Percentiles rank a stretch among this genome's conserved stretches.
Conservation (phyloP, 2,888 invertebrate species). For the Yponomeuta cagnagella region DNA sequence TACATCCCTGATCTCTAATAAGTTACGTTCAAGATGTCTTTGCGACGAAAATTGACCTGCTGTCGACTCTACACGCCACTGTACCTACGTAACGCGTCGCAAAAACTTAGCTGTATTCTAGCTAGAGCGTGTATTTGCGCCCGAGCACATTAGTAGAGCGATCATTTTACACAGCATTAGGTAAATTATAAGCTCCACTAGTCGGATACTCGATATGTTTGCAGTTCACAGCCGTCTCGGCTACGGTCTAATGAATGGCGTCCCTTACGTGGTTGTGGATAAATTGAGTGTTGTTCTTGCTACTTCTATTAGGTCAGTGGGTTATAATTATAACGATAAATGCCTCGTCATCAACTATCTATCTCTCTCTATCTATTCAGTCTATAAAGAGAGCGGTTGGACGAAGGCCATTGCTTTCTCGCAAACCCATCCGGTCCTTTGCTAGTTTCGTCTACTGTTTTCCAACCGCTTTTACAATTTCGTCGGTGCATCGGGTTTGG, state of each 20-base stretch:
- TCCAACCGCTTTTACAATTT: too few relatives aligned
- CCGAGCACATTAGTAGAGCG: slow-evolving; percentile 59
- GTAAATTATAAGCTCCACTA: slow-evolving; percentile 73
- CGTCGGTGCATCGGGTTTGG: too few relatives aligned
- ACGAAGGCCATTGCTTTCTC: too few relatives aligned
- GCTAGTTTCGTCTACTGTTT: too few relatives aligned
- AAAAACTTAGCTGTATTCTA: background rate
- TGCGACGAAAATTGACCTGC: too few relatives aligned
- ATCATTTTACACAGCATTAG: slow-evolving; percentile 71
- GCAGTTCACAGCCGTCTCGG: slow-evolving; percentile 47
- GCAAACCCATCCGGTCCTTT: too few relatives aligned
- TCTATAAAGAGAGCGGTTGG: too few relatives aligned
- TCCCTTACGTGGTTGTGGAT: slow-evolving; percentile 18
- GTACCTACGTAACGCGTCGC: slow-evolving; percentile 19
- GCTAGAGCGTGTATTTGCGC: slow-evolving; percentile 34
- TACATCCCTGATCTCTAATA: too few relatives aligned
- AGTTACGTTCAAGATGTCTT: too few relatives aligned
- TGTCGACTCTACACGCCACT: background rate
- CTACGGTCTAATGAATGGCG: slow-evolving; percentile 42
- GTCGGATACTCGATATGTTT: slow-evolving; percentile 65
- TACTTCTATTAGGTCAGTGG: slow-evolving; percentile 3
- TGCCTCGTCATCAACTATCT: too few relatives aligned
- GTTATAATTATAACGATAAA: background rate
- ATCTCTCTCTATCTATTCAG: too few relatives aligned
- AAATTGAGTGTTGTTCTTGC: background rate